phyloP scores from a whole-genome alignment of 2,113 vertebrate genomes.

The Gobius niger region DNA sequence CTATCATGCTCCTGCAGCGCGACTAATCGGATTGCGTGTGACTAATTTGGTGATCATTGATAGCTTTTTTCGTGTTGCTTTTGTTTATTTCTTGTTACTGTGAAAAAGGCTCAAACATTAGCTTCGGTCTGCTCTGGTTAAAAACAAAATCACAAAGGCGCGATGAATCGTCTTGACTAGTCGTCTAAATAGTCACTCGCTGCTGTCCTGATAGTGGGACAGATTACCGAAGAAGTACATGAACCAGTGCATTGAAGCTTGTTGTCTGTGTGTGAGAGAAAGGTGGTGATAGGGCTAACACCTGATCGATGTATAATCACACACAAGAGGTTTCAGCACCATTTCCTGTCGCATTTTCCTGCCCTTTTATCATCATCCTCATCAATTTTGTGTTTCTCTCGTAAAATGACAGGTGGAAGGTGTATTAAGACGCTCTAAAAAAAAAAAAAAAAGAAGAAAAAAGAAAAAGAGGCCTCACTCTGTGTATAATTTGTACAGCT shows the following conservation, averaged over 20 bases:
- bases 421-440: slow-evolving; percentile 47
- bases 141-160: no score
- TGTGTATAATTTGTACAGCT: slow-evolving; percentile 79
- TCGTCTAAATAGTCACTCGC: no score
- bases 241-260: neutral
- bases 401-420: slow-evolving; percentile 48
- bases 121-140: no score
- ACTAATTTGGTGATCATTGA: no score
- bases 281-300: slow-evolving; percentile 20
- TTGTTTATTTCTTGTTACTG: no score
- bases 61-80: no score
- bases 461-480: slow-evolving; percentile 54
- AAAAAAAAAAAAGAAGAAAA: slow-evolving; percentile 35
- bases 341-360: slow-evolving; percentile 8
- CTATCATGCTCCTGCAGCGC: no score
- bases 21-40: no score
- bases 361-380: slow-evolving; percentile 37
- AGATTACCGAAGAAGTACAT: neutral
- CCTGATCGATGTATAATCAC: slow-evolving; percentile 16
- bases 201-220: neutral
- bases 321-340: slow-evolving; percentile 16
- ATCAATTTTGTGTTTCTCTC: slow-evolving; percentile 41
- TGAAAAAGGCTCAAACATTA: no score
- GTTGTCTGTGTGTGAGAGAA: neutral
- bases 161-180: no score